Evolutionary conservation across 2,113 vertebrate species (phyloP).

Genomic region (Eudyptes chrysolophus): DNA sequence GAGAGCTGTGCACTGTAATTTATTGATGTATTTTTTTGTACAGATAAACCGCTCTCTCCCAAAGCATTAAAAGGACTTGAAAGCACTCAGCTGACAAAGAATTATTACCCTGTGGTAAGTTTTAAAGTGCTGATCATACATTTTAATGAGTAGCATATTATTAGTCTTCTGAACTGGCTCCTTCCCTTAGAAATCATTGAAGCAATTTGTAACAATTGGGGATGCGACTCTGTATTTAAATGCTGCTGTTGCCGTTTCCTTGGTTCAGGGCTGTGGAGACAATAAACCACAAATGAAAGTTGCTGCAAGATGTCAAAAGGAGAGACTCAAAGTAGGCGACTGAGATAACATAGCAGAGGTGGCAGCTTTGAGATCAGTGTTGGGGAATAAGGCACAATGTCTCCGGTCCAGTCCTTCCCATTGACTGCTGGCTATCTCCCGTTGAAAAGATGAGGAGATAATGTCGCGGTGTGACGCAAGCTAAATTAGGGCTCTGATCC

Average conservation of each 20-base stretch:
- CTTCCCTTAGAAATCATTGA: slow-evolving; percentile 18
- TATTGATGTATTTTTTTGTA: slow-evolving; percentile 9
- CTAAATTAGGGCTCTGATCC: not conserved
- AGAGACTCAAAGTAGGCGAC: not conserved
- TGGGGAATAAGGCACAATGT: not conserved
- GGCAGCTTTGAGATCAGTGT: not conserved
- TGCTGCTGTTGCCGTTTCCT: not conserved
- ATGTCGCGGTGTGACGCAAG: not conserved
- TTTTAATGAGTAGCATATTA: slow-evolving; percentile 31
- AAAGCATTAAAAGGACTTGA: slow-evolving; percentile 88
- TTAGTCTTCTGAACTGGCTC: slow-evolving; percentile 13
- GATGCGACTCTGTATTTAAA: not conserved
- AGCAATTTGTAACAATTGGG: not conserved
- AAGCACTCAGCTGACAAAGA: slow-evolving; percentile 89
- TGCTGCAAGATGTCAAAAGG: not conserved
- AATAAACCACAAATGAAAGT: not conserved
- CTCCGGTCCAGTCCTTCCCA: not conserved
- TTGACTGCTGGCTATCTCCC: not conserved
- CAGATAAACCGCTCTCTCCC: slow-evolving; percentile 93
- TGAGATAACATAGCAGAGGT: not conserved
- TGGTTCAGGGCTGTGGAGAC: not conserved
- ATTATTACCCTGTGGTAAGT: slow-evolving; percentile 96
- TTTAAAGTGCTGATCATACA: slow-evolving; percentile 14
- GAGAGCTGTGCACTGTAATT: not conserved
- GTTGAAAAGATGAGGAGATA: not conserved